Evolutionary conservation across 2,888 invertebrate genomes (phyloP).

Genomic region (Aspidiotus rigidus): DNA sequence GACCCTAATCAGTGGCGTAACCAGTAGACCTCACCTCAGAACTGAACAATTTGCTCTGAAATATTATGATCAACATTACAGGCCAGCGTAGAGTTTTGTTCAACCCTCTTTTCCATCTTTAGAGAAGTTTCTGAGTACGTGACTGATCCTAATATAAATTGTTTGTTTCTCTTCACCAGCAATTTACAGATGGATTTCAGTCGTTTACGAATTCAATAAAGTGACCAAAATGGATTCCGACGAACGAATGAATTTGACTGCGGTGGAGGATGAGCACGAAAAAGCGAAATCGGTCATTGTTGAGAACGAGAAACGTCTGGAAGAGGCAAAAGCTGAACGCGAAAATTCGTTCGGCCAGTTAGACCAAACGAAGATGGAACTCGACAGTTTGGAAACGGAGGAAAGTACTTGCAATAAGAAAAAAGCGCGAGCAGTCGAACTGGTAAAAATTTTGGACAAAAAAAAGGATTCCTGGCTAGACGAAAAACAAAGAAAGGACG

Average conservation of each 20-base stretch:
- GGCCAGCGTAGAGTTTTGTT: too few relatives aligned
- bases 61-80: too few relatives aligned
- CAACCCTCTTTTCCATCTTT: too few relatives aligned
- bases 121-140: too few relatives aligned
- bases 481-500: slow-evolving; percentile 46
- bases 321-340: slow-evolving; percentile 49
- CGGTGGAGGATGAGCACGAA: slow-evolving; percentile 72
- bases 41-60: too few relatives aligned
- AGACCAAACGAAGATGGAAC: slow-evolving; percentile 55
- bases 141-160: too few relatives aligned
- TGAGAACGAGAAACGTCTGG: slow-evolving; percentile 64
- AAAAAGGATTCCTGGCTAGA: slow-evolving; percentile 76
- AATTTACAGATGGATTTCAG: slow-evolving; percentile 88
- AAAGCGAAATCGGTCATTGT: slow-evolving; percentile 64
- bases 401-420: slow-evolving; percentile 58
- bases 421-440: slow-evolving; percentile 83
- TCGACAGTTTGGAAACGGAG: slow-evolving; percentile 69
- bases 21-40: too few relatives aligned
- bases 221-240: slow-evolving; percentile 88
- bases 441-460: slow-evolving; percentile 84
- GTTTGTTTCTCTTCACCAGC: slow-evolving; percentile 44
- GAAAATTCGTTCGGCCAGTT: slow-evolving; percentile 44
- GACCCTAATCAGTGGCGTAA: too few relatives aligned
- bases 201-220: slow-evolving; percentile 88
- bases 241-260: slow-evolving; percentile 79